Conservation (phyloP, 1,140 invertebrate species). For the Drosophila sulfurigaster region DNA sequence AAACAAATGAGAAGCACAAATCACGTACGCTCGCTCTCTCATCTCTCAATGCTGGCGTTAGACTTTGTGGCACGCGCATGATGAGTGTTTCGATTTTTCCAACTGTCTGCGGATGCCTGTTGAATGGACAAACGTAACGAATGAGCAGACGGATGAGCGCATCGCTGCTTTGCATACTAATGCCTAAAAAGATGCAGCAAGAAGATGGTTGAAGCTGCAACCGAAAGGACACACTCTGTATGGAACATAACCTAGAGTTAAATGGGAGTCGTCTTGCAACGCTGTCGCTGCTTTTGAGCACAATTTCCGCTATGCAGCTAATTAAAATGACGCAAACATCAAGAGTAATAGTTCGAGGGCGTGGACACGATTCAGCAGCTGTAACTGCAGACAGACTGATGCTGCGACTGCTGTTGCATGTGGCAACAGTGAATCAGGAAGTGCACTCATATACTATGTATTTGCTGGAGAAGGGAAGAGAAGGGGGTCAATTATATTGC, state of each 20-base stretch:
- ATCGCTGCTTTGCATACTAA: conserved; percentile 75
- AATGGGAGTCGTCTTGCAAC: conserved; percentile 12
- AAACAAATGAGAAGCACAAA: conserved; percentile 74
- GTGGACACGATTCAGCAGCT: conserved; percentile 1
- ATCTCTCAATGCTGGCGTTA: conserved; percentile 14
- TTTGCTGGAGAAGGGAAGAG: not conserved
- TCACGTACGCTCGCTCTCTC: conserved; percentile 58
- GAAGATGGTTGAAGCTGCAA: conserved; percentile 24
- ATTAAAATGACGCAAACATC: conserved; percentile 76
- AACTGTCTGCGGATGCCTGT: conserved; percentile 42
- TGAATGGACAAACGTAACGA: conserved; percentile 38
- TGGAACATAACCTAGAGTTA: not conserved
- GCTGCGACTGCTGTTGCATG: conserved; percentile 1
- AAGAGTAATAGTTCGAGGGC: conserved; percentile 36
- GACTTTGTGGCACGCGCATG: conserved; percentile 47
- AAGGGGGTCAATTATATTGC: not conserved
- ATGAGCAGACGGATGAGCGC: conserved; percentile 9
- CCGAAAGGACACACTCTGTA: conserved; percentile 14
- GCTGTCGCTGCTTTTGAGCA: conserved; percentile 38
- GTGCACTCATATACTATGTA: conserved; percentile 50
- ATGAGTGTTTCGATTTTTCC: conserved; percentile 67
- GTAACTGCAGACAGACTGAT: not conserved
- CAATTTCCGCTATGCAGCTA: conserved; percentile 69
- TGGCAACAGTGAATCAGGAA: conserved; percentile 60
- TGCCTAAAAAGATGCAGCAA: conserved; percentile 33